These are phyloP conservation scores for Drosophila niveifrons DNA, from an alignment of 2,888 invertebrate species.

Conservation along the genomic window DNA sequence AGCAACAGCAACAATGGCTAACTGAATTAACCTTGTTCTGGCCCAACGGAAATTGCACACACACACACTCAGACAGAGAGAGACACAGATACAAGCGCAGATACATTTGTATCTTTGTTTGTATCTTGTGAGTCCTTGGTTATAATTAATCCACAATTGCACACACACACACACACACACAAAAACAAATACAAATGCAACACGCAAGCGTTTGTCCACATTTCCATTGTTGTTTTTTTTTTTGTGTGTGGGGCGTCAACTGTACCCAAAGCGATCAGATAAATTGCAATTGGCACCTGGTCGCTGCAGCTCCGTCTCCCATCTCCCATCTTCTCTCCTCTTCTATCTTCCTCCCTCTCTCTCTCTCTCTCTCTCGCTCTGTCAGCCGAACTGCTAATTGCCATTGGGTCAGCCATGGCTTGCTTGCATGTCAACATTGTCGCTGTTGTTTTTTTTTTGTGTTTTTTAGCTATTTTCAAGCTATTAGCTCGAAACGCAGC, in stretches of 20 bases:
- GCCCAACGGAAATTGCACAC: slow-evolving; percentile 71
- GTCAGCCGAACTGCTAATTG: slow-evolving; percentile 74
- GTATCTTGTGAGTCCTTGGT: slow-evolving; percentile 77
- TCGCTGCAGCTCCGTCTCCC: slow-evolving; percentile 25
- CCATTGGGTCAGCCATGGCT: slow-evolving; percentile 73
- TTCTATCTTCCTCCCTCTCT: not conserved
- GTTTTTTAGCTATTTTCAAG: slow-evolving; percentile 37
- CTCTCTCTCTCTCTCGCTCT: slow-evolving; percentile 14
- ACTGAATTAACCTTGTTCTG: slow-evolving; percentile 79
- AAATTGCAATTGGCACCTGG: slow-evolving; percentile 69
- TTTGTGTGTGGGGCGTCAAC: slow-evolving; percentile 52
- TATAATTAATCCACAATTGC: slow-evolving; percentile 80
- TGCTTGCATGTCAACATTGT: slow-evolving; percentile 68
- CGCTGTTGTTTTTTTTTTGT: slow-evolving; percentile 21
- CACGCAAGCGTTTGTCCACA: slow-evolving; percentile 64
- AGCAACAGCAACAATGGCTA: slow-evolving; percentile 64
- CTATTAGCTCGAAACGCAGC: slow-evolving; percentile 74
- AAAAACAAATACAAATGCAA: slow-evolving; percentile 24
- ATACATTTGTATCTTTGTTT: slow-evolving; percentile 74
- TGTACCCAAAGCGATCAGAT: slow-evolving; percentile 63
- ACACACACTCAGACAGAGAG: slow-evolving; percentile 35
- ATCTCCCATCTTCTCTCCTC: not conserved
- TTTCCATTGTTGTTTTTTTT: slow-evolving; percentile 13
- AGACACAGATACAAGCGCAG: slow-evolving; percentile 32
- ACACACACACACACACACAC: slow-evolving; percentile 49